phyloP scores from a whole-genome alignment of 2,797 vertebrate genomes.

The Etheostoma nigrum region DNA sequence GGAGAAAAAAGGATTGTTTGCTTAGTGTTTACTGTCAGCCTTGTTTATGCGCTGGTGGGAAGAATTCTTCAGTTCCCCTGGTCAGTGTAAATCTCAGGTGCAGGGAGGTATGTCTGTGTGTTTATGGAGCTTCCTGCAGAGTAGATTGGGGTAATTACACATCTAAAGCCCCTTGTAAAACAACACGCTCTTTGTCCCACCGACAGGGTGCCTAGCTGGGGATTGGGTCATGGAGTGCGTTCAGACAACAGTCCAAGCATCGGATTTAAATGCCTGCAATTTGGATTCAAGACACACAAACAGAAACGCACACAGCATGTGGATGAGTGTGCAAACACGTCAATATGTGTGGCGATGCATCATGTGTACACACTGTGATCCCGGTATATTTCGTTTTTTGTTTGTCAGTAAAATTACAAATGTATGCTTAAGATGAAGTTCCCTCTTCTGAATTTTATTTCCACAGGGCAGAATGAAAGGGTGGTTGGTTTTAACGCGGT shows the following conservation, averaged over 20 bases:
- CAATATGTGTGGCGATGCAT: not conserved
- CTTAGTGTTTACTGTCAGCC: constrained; percentile 28
- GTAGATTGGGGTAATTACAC: constrained; percentile 75
- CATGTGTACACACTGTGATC: not conserved
- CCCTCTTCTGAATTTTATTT: not conserved
- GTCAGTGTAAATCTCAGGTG: constrained; percentile 56
- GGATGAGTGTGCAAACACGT: not conserved
- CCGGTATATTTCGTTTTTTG: not conserved
- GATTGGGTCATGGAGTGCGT: constrained; percentile 51
- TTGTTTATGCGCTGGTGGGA: constrained; percentile 35
- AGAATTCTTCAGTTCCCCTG: constrained; percentile 17
- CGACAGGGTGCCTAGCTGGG: constrained; percentile 39
- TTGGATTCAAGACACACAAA: constrained; percentile 18
- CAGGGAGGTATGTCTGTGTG: constrained; percentile 52
- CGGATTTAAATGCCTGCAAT: constrained; percentile 28
- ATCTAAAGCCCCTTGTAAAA: constrained; percentile 65
- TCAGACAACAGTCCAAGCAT: constrained; percentile 33
- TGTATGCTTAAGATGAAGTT: not conserved
- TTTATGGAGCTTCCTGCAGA: constrained; percentile 72
- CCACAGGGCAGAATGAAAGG: not conserved
- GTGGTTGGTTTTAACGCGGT: constrained; percentile 3
- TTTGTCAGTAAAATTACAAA: not conserved
- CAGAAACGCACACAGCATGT: constrained; percentile 9
- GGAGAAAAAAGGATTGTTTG: constrained; percentile 13
- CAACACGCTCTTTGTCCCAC: constrained; percentile 67